A percentile compares a stretch with the other conserved stretches of the same genome.
Evolutionary conservation across 2,113 vertebrate genomes (phyloP).

Genomic region (Microtus oregoni): DNA sequence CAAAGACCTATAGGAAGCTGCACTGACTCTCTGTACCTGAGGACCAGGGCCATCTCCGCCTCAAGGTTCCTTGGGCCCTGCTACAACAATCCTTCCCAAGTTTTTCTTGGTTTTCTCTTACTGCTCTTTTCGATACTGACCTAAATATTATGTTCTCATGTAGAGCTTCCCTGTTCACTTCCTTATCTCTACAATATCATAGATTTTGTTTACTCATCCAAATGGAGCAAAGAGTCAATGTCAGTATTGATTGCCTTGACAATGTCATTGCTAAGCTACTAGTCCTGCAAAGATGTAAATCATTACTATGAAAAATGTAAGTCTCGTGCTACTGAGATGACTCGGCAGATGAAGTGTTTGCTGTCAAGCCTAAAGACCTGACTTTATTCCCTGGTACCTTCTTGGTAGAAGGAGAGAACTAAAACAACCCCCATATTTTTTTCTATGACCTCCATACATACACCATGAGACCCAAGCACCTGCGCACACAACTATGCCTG

Average conservation of each 20-base stretch:
- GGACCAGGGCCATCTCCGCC: no score
- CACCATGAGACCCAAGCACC: not conserved
- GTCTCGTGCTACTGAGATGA: not conserved
- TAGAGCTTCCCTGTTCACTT: not conserved
- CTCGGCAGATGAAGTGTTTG: not conserved
- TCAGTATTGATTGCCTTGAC: not conserved
- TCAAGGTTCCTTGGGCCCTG: not conserved
- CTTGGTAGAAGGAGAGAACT: not conserved
- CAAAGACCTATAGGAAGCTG: not conserved
- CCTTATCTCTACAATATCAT: not conserved
- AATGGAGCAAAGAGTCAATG: not conserved
- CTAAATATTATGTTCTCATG: not conserved
- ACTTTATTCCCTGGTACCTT: not conserved
- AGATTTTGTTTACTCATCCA: not conserved
- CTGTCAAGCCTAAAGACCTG: not conserved
- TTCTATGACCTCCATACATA: not conserved
- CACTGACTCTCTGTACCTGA: not conserved
- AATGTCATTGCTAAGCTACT: not conserved
- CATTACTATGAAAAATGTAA: not conserved
- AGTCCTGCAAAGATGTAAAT: not conserved
- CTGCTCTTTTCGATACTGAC: not conserved
- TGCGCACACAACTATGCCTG: not conserved
- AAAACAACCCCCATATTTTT: not conserved
- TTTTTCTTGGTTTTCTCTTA: not conserved
- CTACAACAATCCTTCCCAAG: not conserved